These are phyloP conservation scores for Monochamus alternatus DNA, from an alignment of 2,888 invertebrate genomes.

Conservation along the genomic window DNA sequence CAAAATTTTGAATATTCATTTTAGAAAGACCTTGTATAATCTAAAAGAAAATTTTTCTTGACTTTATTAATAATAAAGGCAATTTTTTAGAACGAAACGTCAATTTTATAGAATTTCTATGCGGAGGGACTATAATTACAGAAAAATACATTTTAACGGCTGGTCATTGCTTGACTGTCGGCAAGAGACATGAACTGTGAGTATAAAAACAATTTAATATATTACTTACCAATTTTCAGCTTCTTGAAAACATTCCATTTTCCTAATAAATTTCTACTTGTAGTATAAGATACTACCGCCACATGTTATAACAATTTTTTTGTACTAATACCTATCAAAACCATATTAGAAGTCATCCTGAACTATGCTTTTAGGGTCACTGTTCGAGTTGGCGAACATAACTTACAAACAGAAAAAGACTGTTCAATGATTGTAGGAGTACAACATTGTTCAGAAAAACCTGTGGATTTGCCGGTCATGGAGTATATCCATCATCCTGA, in stretches of 20 bases:
- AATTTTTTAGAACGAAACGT: slow-evolving; percentile 45
- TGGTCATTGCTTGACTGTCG: slow-evolving; percentile 60
- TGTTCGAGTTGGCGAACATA: slow-evolving; percentile 77
- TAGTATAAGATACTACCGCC: too few species aligned
- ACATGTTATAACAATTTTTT: too few species aligned
- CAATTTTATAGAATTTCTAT: slow-evolving; percentile 58
- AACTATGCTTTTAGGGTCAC: slow-evolving; percentile 69
- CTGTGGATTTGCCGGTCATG: slow-evolving; percentile 62
- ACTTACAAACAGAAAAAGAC: slow-evolving; percentile 69
- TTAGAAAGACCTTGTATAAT: too few species aligned
- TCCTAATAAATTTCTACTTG: neutral
- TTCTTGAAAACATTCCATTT: neutral
- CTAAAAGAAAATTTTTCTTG: neutral
- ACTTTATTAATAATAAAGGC: neutral
- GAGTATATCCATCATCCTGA: slow-evolving; percentile 61
- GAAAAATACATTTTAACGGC: slow-evolving; percentile 61
- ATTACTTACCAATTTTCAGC: too few species aligned
- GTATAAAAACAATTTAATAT: slow-evolving; percentile 36
- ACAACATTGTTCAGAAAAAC: slow-evolving; percentile 61
- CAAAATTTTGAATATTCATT: too few species aligned
- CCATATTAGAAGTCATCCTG: too few species aligned
- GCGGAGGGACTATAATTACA: slow-evolving; percentile 63
- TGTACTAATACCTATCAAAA: too few species aligned
- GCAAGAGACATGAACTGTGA: slow-evolving; percentile 55
- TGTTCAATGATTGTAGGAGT: slow-evolving; percentile 65